Evolutionary conservation across 2,113 vertebrate genomes (phyloP), one percentile per base, ranked within the genome.

Genomic region (Mesocricetus auratus): DNA sequence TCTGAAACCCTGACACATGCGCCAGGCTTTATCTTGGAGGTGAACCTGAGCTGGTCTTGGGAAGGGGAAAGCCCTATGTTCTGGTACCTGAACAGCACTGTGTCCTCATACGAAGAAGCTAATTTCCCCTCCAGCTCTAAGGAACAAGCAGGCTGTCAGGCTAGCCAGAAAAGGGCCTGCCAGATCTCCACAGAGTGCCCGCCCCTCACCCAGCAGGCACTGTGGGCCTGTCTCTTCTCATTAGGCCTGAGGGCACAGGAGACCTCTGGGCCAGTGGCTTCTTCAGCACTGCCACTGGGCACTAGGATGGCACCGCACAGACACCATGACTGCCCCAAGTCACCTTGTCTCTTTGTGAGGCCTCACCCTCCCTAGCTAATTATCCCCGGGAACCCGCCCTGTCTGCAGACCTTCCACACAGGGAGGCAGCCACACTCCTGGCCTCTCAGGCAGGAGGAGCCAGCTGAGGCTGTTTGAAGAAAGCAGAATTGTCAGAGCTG

Each of bases 401-500:
- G 62, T 92, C 89, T 91, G 81, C 81, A 86, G 87, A 33, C 50
- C 92, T 89, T 56, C 22, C 15, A 7, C 42, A 64, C 45, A 5
- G n/a, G n/a, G 77, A 86, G 64, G 69, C n/a, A 26, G 19, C 86
- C 50, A 64, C 60, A 45, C 4, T 10, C 47, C 36, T 78, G 66
- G 86, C 89, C 66, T 86, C 21, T 22, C 1, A 0, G 71, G 60
- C 42, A 94, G 85, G 58, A 93, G 21, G 47, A 56, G 74, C 90
- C 97, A 26, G 0, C 92, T 85, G 88, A 21, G 0, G 71, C 91
- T 90, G 58, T 91, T 93, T n/a, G 69, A 94, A 93, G 97, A 97
- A 98, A 98, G 96, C 78, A 97, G 96, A 98, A 97, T 83, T 97
- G 96, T 96, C 95, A 95, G 94, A 95, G 92, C 90, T 86, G 3